Evolutionary conservation across 1,140 invertebrate species (phyloP), one percentile per base, ranked within the genome.

Genomic region (Ylistrum balloti): DNA sequence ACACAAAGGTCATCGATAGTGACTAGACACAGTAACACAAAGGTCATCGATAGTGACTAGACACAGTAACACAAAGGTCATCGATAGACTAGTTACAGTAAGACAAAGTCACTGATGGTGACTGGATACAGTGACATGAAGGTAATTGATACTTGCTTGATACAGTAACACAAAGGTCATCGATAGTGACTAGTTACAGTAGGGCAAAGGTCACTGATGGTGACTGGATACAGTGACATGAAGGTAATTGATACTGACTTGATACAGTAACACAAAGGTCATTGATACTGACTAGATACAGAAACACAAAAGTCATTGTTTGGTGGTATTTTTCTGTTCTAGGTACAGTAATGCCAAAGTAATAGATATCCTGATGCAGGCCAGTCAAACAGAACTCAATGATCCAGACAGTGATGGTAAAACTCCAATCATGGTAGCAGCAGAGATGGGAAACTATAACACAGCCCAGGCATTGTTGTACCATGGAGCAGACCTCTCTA

Each of bases 361-460:
- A 0, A 88, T 91, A 38, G 91, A 91, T 33, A 88, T 13, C 1
- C 33, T 91, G 33, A 45, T 56, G 28, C 33, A 86, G 15, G 87
- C 89, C 17, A 91, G 91, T 28, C 85, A 86, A 22, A 56, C 89
- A n/a, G 91, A 91, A 28, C 85, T 91, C 22, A 91, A 91, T 86
- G 91, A 91, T 41, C 85, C 87, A 20, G 89, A 91, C 74, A 85
- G 45, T 35, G 91, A 91, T 85, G 91, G 91, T 0, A 87, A 85
- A 33, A 91, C 91, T 0, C 91, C 91, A 9, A 34, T 91, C 17
- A 88, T 88, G 85, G 33, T 90, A 32, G 91, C 91, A 13, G 89
- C 87, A 15, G 33, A 86, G 33, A 33, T 35, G 34, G 91, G 91
- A 45, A 48, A 88, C 20, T 88, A 90, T 48, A 88, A 86, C 85